Evolutionary conservation across 2,888 invertebrate species (phyloP).

Genomic region (Hirtodrosophila cameraria): DNA sequence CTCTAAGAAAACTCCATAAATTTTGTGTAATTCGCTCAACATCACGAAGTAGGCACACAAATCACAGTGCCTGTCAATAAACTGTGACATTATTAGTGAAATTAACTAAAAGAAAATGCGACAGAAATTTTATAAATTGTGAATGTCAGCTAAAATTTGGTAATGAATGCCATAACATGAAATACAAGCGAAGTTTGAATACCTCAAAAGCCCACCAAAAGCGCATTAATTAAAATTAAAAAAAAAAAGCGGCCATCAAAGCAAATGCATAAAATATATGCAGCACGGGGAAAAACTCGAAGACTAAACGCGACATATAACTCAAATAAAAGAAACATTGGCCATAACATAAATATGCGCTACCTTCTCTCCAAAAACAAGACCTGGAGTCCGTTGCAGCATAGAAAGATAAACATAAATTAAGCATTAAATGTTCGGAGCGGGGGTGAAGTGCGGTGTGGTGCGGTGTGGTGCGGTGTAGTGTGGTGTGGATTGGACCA

Average conservation of each 20-base stretch:
- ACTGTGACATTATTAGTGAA: conserved; percentile 64
- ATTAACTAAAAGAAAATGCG: conserved; percentile 38
- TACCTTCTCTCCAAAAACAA: conserved; percentile 7
- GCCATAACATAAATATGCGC: conserved; percentile 72
- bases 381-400: conserved; percentile 9
- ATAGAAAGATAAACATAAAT: conserved; percentile 67
- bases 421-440: conserved; percentile 45
- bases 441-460: no score
- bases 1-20: conserved; percentile 40
- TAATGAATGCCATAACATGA: conserved; percentile 60
- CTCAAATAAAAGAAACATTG: conserved; percentile 75
- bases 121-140: conserved; percentile 66
- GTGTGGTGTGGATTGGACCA: conserved; percentile 16
- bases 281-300: conserved; percentile 28
- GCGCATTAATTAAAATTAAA: conserved; percentile 64
- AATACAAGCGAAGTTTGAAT: conserved; percentile 46
- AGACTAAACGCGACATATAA: conserved; percentile 59
- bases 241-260: conserved; percentile 49
- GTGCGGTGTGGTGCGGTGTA: no score
- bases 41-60: conserved; percentile 65
- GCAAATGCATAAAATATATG: conserved; percentile 47
- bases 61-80: conserved; percentile 54
- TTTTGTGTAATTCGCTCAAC: conserved; percentile 42
- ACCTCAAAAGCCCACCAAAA: conserved; percentile 49
- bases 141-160: conserved; percentile 64